Evolutionary conservation across 1,140 invertebrate species (phyloP).

Genomic region (Augochlora pura): DNA sequence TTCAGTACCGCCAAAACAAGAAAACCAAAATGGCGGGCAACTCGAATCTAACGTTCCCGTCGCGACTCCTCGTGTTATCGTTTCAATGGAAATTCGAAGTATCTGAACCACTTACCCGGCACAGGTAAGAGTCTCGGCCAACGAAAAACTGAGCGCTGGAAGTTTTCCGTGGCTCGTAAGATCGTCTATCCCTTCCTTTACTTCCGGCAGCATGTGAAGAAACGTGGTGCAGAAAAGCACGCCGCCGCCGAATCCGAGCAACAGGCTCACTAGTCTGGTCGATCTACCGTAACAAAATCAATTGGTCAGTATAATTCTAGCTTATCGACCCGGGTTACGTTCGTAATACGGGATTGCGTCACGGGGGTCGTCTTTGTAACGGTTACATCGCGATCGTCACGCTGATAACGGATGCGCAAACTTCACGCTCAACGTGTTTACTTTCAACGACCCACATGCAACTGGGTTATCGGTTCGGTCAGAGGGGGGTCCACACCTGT

Average conservation of each 20-base stretch:
- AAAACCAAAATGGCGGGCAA: too few species aligned
- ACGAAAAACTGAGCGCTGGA: slow-evolving; percentile 82
- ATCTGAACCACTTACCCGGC: slow-evolving; percentile 73
- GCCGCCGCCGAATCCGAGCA: slow-evolving; percentile 94
- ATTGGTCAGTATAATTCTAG: not conserved
- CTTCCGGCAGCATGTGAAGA: slow-evolving; percentile 94
- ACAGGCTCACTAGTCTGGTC: slow-evolving; percentile 79
- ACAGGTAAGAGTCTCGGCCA: slow-evolving; percentile 87
- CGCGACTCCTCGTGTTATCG: too few species aligned
- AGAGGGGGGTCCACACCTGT: not conserved
- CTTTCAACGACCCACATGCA: not conserved
- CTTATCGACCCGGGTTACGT: not conserved
- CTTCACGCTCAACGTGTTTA: not conserved
- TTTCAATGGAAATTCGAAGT: not conserved
- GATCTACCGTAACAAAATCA: slow-evolving; percentile 65
- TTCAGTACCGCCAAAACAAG: too few species aligned
- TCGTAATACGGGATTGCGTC: not conserved
- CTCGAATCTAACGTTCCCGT: too few species aligned
- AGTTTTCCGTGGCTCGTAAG: slow-evolving; percentile 80
- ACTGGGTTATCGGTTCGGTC: not conserved
- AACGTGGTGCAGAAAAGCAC: slow-evolving; percentile 95
- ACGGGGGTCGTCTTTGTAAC: not conserved
- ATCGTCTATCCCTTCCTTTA: slow-evolving; percentile 84
- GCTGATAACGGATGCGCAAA: slow-evolving; percentile 19
- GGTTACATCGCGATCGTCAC: not conserved